Conservation (phyloP, 2,113 vertebrate species). For the Andinoacara biseriatus region DNA sequence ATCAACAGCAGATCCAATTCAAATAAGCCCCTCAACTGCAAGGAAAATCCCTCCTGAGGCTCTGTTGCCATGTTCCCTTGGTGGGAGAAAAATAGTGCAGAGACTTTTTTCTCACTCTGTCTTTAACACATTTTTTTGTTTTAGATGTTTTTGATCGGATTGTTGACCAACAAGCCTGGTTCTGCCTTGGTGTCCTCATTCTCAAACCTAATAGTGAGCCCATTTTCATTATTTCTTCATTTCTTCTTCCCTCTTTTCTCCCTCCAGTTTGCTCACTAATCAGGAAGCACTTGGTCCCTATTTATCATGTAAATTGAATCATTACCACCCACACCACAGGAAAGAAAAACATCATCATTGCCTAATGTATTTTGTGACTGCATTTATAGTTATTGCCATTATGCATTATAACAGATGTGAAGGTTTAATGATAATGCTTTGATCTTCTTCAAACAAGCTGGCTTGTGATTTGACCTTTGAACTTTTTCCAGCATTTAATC, state of each 20-base stretch:
- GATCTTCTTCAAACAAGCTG: conserved; percentile 59
- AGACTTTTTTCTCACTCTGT: conserved; percentile 5
- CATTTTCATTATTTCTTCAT: conserved; percentile 52
- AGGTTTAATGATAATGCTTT: conserved; percentile 73
- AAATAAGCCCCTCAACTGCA: conserved; percentile 69
- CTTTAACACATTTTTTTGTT: not conserved
- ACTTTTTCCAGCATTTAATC: conserved; percentile 7
- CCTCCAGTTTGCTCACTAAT: conserved; percentile 69
- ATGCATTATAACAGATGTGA: conserved; percentile 60
- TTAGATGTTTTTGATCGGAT: conserved; percentile 37
- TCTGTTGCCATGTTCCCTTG: conserved; percentile 52
- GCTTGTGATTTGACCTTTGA: conserved; percentile 38
- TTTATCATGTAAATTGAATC: conserved; percentile 80
- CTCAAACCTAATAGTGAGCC: conserved; percentile 45
- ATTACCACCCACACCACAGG: conserved; percentile 82
- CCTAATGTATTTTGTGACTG: conserved; percentile 69
- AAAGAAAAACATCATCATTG: conserved; percentile 81
- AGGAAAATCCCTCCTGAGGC: conserved; percentile 67
- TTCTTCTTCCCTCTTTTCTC: conserved; percentile 15
- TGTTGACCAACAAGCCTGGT: conserved; percentile 2
- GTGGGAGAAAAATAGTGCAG: conserved; percentile 42
- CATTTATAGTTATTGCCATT: conserved; percentile 56
- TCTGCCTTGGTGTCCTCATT: conserved; percentile 41
- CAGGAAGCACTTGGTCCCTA: conserved; percentile 78
- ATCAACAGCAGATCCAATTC: conserved; percentile 79